Percentiles rank a stretch among this genome's conserved stretches.
Conservation (phyloP, 2,113 vertebrate species). For the human (Homo sapiens) region DNA sequence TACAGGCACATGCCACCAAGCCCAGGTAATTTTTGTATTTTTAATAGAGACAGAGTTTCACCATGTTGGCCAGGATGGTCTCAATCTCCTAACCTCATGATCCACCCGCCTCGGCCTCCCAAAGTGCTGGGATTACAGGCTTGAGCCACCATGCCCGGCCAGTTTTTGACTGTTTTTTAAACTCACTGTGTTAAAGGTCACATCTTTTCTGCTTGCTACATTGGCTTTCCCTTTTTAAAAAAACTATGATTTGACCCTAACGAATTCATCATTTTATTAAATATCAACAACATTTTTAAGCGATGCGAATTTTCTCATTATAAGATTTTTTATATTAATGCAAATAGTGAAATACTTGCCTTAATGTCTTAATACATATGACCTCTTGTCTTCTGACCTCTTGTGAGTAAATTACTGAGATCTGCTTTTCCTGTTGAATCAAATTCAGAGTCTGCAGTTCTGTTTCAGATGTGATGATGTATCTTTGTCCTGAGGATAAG, state of each 20-base stretch:
- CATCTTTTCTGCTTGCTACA: slow-evolving; percentile 32
- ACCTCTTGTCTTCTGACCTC: not conserved
- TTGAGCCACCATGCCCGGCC: too few relatives aligned
- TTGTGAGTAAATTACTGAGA: slow-evolving; percentile 45
- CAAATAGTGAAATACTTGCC: slow-evolving; percentile 39
- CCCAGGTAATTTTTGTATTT: too few relatives aligned
- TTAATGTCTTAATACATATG: slow-evolving; percentile 14
- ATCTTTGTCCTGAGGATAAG: slow-evolving; percentile 34
- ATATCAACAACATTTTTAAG: slow-evolving; percentile 43
- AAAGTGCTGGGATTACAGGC: too few relatives aligned
- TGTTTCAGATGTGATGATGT: slow-evolving; percentile 29
- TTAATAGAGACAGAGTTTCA: too few relatives aligned
- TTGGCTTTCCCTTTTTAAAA: slow-evolving; percentile 30
- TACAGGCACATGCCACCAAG: too few relatives aligned
- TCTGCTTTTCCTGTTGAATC: slow-evolving; percentile 8
- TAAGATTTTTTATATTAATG: slow-evolving; percentile 46
- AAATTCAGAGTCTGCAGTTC: not conserved
- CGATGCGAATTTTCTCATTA: not conserved
- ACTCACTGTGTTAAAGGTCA: slow-evolving; percentile 24
- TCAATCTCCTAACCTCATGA: too few relatives aligned
- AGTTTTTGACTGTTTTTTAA: not conserved
- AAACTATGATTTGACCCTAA: not conserved
- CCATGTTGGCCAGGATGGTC: too few relatives aligned
- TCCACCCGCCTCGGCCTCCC: too few relatives aligned
- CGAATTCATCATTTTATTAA: slow-evolving; percentile 32